These are phyloP conservation scores for Girardinichthys multiradiatus DNA, from an alignment of 2,113 vertebrate genomes.

Conservation along the genomic window DNA sequence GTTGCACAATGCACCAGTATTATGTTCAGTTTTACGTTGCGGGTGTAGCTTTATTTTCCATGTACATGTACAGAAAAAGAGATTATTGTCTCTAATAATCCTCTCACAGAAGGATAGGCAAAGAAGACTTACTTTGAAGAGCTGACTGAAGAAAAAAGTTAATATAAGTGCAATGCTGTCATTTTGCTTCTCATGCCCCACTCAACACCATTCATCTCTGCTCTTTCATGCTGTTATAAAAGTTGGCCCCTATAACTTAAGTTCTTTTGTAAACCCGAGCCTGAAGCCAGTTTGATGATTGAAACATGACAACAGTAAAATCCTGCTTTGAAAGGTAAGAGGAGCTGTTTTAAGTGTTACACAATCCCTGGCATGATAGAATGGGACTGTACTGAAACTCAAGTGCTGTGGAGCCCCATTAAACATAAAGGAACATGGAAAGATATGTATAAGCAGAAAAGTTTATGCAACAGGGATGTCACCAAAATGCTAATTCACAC, in stretches of 20 bases:
- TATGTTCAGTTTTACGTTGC: not conserved
- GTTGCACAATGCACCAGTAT: not conserved
- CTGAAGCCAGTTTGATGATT: conserved; percentile 29
- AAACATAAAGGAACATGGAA: conserved; percentile 30
- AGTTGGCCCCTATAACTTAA: not conserved
- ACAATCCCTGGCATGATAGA: conserved; percentile 42
- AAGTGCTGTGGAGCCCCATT: conserved; percentile 19
- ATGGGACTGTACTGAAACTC: conserved; percentile 1
- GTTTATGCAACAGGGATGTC: conserved; percentile 1
- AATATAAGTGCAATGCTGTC: no score
- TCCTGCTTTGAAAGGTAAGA: conserved; percentile 26
- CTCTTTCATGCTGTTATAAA: not conserved
- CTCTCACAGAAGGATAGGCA: not conserved
- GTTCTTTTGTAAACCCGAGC: conserved; percentile 15
- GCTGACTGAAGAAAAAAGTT: no score
- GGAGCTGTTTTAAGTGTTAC: conserved; percentile 32
- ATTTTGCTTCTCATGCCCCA: not conserved
- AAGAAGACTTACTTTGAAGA: not conserved
- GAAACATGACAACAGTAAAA: conserved; percentile 25
- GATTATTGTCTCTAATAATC: not conserved
- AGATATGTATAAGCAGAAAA: not conserved
- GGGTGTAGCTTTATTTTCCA: not conserved
- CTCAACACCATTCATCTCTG: not conserved
- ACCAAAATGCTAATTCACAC: not conserved
- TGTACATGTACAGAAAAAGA: not conserved